Conservation (phyloP, 2,888 invertebrate genomes). For the Eupithecia insigniata region DNA sequence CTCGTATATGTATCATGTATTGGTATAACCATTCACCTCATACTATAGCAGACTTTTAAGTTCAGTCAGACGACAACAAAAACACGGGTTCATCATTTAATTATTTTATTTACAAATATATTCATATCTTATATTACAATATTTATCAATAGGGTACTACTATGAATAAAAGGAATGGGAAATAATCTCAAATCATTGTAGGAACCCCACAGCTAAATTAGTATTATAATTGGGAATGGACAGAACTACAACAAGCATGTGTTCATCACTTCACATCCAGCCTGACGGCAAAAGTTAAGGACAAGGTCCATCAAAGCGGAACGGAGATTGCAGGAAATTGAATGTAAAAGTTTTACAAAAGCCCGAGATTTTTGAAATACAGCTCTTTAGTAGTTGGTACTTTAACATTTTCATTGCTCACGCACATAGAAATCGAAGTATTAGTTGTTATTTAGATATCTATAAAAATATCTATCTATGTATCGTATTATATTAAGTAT, state of each 20-base stretch:
- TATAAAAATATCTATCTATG: too few species aligned
- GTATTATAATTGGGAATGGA: slow-evolving; percentile 8
- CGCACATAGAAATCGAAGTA: neutral
- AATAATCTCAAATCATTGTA: slow-evolving; percentile 27
- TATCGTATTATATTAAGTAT: too few species aligned
- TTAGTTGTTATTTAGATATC: too few species aligned
- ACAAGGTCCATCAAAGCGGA: neutral
- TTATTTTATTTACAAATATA: slow-evolving; percentile 34
- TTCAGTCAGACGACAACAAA: neutral
- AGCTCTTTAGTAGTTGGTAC: neutral
- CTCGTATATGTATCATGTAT: too few species aligned
- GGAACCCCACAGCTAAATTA: neutral
- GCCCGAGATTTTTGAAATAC: neutral
- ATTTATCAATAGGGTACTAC: slow-evolving; percentile 14
- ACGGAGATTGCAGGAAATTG: neutral
- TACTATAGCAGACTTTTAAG: neutral
- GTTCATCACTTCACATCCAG: neutral
- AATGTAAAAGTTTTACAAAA: neutral
- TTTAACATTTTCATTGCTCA: neutral
- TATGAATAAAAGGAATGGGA: slow-evolving; percentile 19
- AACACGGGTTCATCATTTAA: neutral
- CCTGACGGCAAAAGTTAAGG: neutral
- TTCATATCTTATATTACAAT: slow-evolving; percentile 33
- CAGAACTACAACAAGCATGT: slow-evolving; percentile 16
- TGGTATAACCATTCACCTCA: neutral